A percentile compares a stretch with the other conserved stretches of the same genome.
Conservation (phyloP, 2,113 vertebrate species). For the Antechinus flavipes region DNA sequence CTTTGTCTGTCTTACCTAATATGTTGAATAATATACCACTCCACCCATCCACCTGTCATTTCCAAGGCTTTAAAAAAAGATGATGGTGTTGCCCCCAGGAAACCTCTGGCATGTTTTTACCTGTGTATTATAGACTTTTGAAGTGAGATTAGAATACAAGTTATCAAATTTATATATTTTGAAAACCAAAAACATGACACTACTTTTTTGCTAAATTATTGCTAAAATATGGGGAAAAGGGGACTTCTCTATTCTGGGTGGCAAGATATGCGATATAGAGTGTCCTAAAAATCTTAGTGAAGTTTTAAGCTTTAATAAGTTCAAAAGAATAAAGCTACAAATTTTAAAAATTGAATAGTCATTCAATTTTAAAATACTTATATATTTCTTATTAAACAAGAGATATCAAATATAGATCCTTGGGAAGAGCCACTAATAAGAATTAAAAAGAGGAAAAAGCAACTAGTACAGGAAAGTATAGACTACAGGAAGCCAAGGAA, state of each 20-base stretch:
- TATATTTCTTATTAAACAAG: neutral
- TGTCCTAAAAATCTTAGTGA: neutral
- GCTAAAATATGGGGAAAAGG: neutral
- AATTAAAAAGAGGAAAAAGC: no score
- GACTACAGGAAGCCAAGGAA: no score
- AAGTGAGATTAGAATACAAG: conserved; percentile 9
- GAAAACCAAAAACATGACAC: neutral
- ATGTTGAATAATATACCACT: no score
- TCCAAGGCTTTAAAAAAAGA: conserved; percentile 19
- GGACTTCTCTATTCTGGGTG: neutral
- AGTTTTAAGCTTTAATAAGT: neutral
- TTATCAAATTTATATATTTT: neutral
- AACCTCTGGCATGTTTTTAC: neutral
- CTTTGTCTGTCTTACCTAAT: neutral
- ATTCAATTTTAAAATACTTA: neutral
- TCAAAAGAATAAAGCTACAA: neutral
- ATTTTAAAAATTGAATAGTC: neutral
- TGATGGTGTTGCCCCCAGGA: neutral
- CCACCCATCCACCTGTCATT: neutral
- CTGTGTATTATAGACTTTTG: neutral
- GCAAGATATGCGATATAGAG: neutral
- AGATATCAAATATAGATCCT: no score
- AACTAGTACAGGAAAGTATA: no score
- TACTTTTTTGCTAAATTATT: neutral
- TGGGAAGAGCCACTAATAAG: no score